Evolutionary conservation across 2,888 invertebrate genomes (phyloP), one percentile per base, ranked within the genome.

Genomic region (Amblyteles armatorius): DNA sequence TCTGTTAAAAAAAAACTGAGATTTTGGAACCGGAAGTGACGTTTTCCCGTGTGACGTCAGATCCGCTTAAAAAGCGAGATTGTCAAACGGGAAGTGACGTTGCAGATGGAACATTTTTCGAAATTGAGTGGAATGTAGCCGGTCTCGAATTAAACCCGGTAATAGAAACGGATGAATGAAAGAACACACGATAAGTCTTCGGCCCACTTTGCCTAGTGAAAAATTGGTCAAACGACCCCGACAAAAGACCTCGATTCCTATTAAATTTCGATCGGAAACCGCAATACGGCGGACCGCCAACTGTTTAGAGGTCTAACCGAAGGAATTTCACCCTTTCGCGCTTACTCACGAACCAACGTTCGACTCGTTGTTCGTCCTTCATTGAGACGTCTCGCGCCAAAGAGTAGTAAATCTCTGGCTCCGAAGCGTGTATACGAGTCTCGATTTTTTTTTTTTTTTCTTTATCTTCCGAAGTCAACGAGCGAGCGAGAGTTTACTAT

Each of bases 241-340:
- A 50, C 3, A n/a, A 50, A 50, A n/a, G 3, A 11, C 40, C 3
- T 40, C 40, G 11, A 11, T 40, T 1, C 3, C 44, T 16, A 48
- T 16, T 3, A 4, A 48, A 16, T 48, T 4, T 13, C 44, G 3
- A 16, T 16, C 16, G 44, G 16, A 16, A 48, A 16, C 16, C 13
- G 44, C 16, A 48, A 3, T 48, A 16, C 16, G 0, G 16, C 16
- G 3, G 16, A 3, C 3, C 13, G 44, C 44, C 44, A 48, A 48
- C 16, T 3, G 3, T 16, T 48, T 16, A 16, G 5, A 48, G 3
- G 13, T 48, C 13, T 2, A 16, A 48, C 36, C 33, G 3, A 71
- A 71, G 52, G 52, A 71, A 71, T 71, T 74, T 44, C 74, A 60
- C n/a, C 63, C 74, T 60, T n/a, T 67, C 19, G n/a, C 33, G n/a